Conservation (phyloP, 2,113 vertebrate species). For the Clupea harengus region DNA sequence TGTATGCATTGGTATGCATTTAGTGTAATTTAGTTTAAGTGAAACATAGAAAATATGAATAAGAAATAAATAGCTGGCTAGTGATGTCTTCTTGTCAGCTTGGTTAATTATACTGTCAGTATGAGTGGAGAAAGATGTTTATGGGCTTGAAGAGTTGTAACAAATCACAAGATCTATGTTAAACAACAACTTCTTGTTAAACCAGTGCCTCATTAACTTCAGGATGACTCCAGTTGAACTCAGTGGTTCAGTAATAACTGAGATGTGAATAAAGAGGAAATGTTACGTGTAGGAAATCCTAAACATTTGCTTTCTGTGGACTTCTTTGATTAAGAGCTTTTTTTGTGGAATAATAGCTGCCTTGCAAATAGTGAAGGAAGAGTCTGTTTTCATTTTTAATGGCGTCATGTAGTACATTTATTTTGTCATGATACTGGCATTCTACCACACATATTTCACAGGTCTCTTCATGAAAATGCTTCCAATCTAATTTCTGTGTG, state of each 20-base stretch:
- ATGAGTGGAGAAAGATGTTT: conserved; percentile 7
- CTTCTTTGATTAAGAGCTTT: not conserved
- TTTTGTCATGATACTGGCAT: too few relatives aligned
- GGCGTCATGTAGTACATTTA: too few relatives aligned
- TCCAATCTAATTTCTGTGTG: too few relatives aligned
- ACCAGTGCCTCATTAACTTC: conserved; percentile 38
- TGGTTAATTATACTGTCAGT: not conserved
- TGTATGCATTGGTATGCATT: not conserved
- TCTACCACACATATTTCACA: too few relatives aligned
- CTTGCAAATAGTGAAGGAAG: too few relatives aligned
- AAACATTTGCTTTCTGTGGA: not conserved
- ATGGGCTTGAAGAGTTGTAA: conserved; percentile 29
- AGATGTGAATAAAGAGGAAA: not conserved
- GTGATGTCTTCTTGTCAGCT: not conserved
- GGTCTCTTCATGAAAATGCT: too few relatives aligned
- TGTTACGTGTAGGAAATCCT: not conserved
- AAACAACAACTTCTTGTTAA: conserved; percentile 28
- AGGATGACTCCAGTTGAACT: not conserved
- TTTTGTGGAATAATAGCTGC: not conserved
- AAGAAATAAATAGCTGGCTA: not conserved
- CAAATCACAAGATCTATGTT: conserved; percentile 43
- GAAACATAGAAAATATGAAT: not conserved
- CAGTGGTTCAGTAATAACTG: not conserved
- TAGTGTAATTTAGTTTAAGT: not conserved
- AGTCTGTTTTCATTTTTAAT: too few relatives aligned